Conservation (phyloP, 37 sponge, comb jelly and placozoan species). For the Diacarnus erythraeanus region DNA sequence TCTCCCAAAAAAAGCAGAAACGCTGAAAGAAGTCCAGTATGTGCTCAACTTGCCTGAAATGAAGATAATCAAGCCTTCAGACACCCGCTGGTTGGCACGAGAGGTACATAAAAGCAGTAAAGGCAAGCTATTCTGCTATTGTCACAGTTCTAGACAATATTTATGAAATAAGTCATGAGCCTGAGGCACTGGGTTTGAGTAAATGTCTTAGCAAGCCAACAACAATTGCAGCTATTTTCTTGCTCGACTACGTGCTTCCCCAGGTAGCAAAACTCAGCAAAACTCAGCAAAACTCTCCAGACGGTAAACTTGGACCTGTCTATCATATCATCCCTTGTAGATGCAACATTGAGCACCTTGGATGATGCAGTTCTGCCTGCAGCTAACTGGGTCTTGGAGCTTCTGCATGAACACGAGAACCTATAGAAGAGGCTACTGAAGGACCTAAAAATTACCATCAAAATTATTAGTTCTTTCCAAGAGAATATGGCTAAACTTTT, state of each 20-base stretch:
- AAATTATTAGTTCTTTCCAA: slow-evolving; percentile 46
- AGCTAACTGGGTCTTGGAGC: slow-evolving; percentile 74
- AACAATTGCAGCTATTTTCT: too few relatives aligned
- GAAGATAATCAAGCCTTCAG: slow-evolving; percentile 63
- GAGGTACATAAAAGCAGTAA: slow-evolving; percentile 52
- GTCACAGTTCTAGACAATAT: slow-evolving; percentile 41
- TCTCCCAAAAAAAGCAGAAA: slow-evolving; percentile 51
- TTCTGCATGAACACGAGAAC: slow-evolving; percentile 29
- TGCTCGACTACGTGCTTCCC: slow-evolving; percentile 60
- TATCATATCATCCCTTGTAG: not conserved
- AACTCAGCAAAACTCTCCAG: slow-evolving; percentile 59
- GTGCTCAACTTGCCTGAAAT: slow-evolving; percentile 53
- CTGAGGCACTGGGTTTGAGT: slow-evolving; percentile 63
- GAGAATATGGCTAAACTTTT: slow-evolving; percentile 60
- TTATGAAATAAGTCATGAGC: slow-evolving; percentile 51
- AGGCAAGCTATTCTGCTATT: slow-evolving; percentile 48
- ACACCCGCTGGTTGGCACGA: slow-evolving; percentile 69
- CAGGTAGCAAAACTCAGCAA: slow-evolving; percentile 61
- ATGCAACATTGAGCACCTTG: not conserved
- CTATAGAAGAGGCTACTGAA: too few relatives aligned
- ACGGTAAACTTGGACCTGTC: not conserved
- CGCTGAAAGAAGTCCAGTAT: slow-evolving; percentile 46
- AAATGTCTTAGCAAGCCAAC: slow-evolving; percentile 51
- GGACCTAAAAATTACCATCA: slow-evolving; percentile 40
- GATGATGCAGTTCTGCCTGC: slow-evolving; percentile 66